phyloP scores from a whole-genome alignment of 2,113 vertebrate species.

The Hypanus sabinus region DNA sequence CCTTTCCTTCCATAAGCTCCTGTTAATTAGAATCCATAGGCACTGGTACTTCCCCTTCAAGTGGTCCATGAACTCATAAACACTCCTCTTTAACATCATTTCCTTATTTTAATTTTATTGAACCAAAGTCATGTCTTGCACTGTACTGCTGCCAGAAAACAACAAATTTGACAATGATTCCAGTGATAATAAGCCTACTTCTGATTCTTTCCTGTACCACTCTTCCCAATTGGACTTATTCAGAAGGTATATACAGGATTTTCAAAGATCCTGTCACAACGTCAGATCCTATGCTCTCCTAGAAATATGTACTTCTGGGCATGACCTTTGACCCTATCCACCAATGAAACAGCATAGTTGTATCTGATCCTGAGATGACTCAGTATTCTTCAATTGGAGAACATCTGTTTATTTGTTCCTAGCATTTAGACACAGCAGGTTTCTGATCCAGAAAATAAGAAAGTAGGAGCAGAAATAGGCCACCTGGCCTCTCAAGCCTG shows the following conservation, averaged over 20 bases:
- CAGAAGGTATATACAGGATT: not conserved
- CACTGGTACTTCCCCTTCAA: not conserved
- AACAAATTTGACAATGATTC: no score
- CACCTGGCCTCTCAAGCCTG: no score
- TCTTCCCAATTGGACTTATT: not conserved
- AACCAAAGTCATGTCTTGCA: no score
- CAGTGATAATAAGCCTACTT: no score
- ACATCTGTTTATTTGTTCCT: not conserved
- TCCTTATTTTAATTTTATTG: no score
- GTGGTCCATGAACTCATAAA: no score
- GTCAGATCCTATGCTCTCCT: not conserved
- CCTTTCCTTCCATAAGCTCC: not conserved
- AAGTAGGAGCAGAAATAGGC: no score
- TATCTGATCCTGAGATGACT: no score
- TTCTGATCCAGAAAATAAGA: not conserved
- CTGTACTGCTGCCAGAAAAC: no score
- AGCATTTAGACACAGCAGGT: not conserved
- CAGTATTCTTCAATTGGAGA: no score
- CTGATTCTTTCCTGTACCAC: not conserved
- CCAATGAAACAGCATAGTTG: no score
- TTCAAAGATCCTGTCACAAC: not conserved
- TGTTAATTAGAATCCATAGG: not conserved
- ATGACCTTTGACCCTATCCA: not conserved
- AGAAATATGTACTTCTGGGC: not conserved
- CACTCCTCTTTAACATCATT: no score